phyloP scores from a whole-genome alignment of 2,888 invertebrate species.

The Arrhopalites spinosus region DNA sequence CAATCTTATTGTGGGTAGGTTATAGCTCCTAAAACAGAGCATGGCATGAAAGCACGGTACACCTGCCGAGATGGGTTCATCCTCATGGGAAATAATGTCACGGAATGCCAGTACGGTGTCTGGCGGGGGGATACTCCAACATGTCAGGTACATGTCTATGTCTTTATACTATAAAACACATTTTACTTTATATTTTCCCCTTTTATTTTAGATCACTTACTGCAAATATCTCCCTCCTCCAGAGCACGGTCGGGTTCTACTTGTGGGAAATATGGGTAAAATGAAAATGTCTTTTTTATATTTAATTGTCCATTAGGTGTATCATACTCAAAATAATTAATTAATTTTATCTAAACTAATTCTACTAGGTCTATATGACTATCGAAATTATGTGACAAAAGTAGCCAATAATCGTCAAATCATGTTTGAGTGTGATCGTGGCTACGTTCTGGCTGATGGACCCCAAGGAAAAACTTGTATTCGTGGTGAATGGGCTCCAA shows the following conservation, averaged over 20 bases:
- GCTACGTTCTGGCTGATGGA: constrained; percentile 83
- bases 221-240: constrained; percentile 87
- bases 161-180: not conserved
- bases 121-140: constrained; percentile 90
- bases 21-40: constrained; percentile 95
- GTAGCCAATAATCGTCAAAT: constrained; percentile 91
- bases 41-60: constrained; percentile 92
- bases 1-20: constrained; percentile 87
- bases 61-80: constrained; percentile 91
- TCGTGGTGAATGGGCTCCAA: constrained; percentile 91
- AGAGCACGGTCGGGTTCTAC: constrained; percentile 80
- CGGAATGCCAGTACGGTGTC: constrained; percentile 89
- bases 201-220: constrained; percentile 63
- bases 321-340: no score
- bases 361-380: constrained; percentile 85
- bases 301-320: no score
- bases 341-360: no score
- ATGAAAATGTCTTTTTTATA: no score
- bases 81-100: constrained; percentile 77
- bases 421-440: constrained; percentile 93
- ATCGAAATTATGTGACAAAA: constrained; percentile 89
- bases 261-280: constrained; percentile 87
- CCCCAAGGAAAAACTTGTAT: constrained; percentile 94
- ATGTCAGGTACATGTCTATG: constrained; percentile 65
- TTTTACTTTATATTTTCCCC: not conserved